Evolutionary conservation across 2,797 vertebrate genomes (phyloP).

Genomic region (Oreochromis mossambicus): DNA sequence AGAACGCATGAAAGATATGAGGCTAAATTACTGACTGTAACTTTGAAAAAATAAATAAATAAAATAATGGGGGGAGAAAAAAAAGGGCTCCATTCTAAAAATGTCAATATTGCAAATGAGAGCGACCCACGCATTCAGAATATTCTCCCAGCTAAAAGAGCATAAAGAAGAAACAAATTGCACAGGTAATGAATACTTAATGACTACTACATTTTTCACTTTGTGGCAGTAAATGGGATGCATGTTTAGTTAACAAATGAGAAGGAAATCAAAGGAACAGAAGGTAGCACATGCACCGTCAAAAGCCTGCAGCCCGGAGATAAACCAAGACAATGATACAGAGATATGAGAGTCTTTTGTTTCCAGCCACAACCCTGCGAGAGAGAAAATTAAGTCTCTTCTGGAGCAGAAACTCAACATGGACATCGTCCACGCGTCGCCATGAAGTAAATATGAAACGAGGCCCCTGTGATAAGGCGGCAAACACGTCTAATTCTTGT

Average conservation of each 20-base stretch:
- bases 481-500: constrained; percentile 4
- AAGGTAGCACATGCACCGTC: constrained; percentile 49
- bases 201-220: constrained; percentile 70
- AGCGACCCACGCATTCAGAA: constrained; percentile 23
- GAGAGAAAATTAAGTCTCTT: constrained; percentile 53
- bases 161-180: constrained; percentile 56
- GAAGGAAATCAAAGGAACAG: constrained; percentile 46
- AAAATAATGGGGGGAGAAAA: constrained; percentile 19
- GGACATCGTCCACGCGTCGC: constrained; percentile 27
- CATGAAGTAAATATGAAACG: constrained; percentile 33
- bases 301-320: constrained; percentile 67
- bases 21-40: neutral
- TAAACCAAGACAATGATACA: constrained; percentile 63
- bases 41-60: constrained; percentile 35
- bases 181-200: constrained; percentile 70
- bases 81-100: constrained; percentile 8
- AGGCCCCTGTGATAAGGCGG: constrained; percentile 17
- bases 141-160: constrained; percentile 50
- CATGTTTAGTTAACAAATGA: constrained; percentile 70
- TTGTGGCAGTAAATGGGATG: constrained; percentile 59
- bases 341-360: constrained; percentile 56
- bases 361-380: constrained; percentile 10
- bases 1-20: neutral
- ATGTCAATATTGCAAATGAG: constrained; percentile 46
- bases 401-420: constrained; percentile 48